Evolutionary conservation across 1,140 invertebrate species (phyloP).

Genomic region (Drosophila pruinosa): DNA sequence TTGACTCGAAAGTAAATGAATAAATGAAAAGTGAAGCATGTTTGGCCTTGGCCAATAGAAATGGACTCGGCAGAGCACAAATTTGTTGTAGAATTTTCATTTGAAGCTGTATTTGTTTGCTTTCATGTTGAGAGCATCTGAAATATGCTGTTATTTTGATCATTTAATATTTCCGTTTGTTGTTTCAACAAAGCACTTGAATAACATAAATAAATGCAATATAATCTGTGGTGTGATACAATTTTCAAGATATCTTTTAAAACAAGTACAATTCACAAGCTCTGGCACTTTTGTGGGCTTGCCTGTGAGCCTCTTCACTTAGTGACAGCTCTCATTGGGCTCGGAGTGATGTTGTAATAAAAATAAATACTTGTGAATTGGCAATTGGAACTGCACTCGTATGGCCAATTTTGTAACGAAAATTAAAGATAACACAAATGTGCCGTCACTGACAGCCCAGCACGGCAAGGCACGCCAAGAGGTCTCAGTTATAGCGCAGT

Average conservation of each 20-base stretch:
- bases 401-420: constrained; percentile 73
- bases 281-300: too few relatives aligned
- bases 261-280: not conserved
- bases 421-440: constrained; percentile 81
- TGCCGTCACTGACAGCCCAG: constrained; percentile 49
- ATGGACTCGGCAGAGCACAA: not conserved
- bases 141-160: not conserved
- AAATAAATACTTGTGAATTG: constrained; percentile 59
- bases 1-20: not conserved
- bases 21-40: not conserved
- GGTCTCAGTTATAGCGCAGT: not conserved
- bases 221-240: not conserved
- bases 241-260: not conserved
- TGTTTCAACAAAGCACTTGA: not conserved
- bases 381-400: constrained; percentile 69
- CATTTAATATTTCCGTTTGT: not conserved
- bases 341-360: constrained; percentile 36
- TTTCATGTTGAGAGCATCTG: not conserved
- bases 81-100: constrained; percentile 1
- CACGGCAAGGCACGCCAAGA: constrained; percentile 36
- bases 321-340: constrained; percentile 45
- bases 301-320: too few relatives aligned
- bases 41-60: not conserved
- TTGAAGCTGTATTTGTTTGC: not conserved
- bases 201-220: constrained; percentile 3